phyloP scores from a whole-genome alignment of 2,113 vertebrate genomes.

The Hylia prasina region DNA sequence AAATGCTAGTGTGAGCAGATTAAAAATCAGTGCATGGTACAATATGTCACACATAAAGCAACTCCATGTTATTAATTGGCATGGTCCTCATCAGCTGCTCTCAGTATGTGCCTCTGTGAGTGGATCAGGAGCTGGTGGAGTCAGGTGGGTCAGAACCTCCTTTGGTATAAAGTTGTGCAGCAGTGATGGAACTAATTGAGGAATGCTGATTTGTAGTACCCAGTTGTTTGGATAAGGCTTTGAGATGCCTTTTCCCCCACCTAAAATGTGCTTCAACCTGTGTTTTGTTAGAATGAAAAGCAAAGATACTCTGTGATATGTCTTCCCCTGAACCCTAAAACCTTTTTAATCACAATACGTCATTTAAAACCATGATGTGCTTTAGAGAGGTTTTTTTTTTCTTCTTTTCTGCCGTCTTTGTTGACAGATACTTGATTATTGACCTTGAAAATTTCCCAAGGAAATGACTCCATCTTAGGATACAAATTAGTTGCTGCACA shows the following conservation, averaged over 20 bases:
- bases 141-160: neutral
- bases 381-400: neutral
- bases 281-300: neutral
- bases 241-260: accelerated
- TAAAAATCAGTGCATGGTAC: slow-evolving; percentile 61
- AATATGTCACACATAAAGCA: slow-evolving; percentile 55
- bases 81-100: slow-evolving; percentile 14
- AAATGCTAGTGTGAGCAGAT: slow-evolving; percentile 56
- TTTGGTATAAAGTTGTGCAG: neutral
- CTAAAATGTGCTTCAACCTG: neutral
- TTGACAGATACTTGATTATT: neutral
- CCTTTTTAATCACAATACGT: neutral
- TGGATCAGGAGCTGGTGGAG: neutral
- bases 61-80: slow-evolving; percentile 44
- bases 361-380: neutral
- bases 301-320: neutral
- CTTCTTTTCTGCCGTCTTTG: neutral
- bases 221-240: neutral
- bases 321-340: neutral
- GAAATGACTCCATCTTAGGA: neutral
- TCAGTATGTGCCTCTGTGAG: neutral
- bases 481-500: neutral
- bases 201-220: neutral
- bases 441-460: neutral
- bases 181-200: neutral